Percentiles rank a stretch among this genome's conserved stretches.
phyloP scores from a whole-genome alignment of 2,888 invertebrate species.

The Pardosa pseudoannulata region DNA sequence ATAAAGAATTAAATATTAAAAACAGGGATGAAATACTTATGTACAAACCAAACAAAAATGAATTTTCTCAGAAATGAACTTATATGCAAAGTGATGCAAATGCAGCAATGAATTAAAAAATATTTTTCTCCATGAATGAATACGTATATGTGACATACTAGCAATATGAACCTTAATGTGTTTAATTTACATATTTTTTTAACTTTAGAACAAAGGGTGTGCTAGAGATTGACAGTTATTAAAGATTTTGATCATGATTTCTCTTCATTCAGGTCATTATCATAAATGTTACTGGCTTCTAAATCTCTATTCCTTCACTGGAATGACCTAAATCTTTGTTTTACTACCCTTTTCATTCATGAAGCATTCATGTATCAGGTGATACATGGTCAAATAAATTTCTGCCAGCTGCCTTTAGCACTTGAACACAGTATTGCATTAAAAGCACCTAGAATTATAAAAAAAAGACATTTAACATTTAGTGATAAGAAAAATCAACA shows the following conservation, averaged over 20 bases:
- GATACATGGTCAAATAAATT: background rate
- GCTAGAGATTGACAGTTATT: background rate
- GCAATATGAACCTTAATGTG: background rate
- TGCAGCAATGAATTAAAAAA: too few relatives aligned
- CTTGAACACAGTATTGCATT: slow-evolving; percentile 4
- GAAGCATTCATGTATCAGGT: background rate
- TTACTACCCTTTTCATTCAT: slow-evolving; percentile 1
- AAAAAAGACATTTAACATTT: too few relatives aligned
- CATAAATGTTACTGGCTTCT: background rate
- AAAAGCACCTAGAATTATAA: slow-evolving; percentile 7
- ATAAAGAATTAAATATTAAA: too few relatives aligned
- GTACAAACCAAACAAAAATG: too few relatives aligned
- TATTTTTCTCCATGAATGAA: too few relatives aligned
- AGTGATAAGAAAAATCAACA: too few relatives aligned
- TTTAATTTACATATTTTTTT: background rate
- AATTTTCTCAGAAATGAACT: too few relatives aligned
- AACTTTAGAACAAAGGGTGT: background rate
- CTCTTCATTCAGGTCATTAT: background rate
- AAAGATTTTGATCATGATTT: background rate
- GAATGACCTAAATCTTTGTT: slow-evolving; percentile 7
- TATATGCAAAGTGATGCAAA: too few relatives aligned
- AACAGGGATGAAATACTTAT: too few relatives aligned
- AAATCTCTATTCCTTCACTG: background rate
- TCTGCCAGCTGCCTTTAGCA: slow-evolving; percentile 5
- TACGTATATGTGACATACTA: too few relatives aligned